Evolutionary conservation across 2,888 invertebrate genomes (phyloP).

Genomic region (Anoncus sp.): DNA sequence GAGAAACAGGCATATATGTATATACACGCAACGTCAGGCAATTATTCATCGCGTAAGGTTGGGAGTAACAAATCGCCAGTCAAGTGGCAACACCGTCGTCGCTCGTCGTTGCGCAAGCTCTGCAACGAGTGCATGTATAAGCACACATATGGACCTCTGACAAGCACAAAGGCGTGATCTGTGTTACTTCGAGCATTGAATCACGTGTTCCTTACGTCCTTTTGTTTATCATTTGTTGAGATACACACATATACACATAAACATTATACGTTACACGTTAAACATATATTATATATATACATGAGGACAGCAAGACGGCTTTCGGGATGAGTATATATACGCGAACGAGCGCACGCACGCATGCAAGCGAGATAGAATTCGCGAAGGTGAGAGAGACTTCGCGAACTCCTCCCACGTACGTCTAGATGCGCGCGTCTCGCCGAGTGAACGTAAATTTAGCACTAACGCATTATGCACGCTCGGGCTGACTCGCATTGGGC

Average conservation of each 20-base stretch:
- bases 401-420: conserved; percentile 66
- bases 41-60: conserved; percentile 82
- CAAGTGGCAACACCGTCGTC: conserved; percentile 79
- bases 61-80: conserved; percentile 82
- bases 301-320: not conserved
- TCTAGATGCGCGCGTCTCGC: conserved; percentile 68
- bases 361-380: conserved; percentile 14
- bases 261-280: too few relatives aligned
- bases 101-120: conserved; percentile 67
- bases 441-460: conserved; percentile 81
- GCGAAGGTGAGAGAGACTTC: conserved; percentile 65
- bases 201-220: not conserved
- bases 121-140: conserved; percentile 57
- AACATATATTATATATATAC: too few relatives aligned
- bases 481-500: conserved; percentile 79
- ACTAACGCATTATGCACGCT: conserved; percentile 82
- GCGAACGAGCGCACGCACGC: not conserved
- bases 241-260: not conserved
- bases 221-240: not conserved
- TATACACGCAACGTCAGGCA: conserved; percentile 73
- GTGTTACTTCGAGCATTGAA: not conserved
- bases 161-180: not conserved
- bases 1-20: conserved; percentile 21
- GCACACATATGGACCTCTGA: conserved; percentile 55
- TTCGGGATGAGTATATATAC: not conserved